Conservation (phyloP, 2,888 invertebrate species). For the Embidobia sp. region DNA sequence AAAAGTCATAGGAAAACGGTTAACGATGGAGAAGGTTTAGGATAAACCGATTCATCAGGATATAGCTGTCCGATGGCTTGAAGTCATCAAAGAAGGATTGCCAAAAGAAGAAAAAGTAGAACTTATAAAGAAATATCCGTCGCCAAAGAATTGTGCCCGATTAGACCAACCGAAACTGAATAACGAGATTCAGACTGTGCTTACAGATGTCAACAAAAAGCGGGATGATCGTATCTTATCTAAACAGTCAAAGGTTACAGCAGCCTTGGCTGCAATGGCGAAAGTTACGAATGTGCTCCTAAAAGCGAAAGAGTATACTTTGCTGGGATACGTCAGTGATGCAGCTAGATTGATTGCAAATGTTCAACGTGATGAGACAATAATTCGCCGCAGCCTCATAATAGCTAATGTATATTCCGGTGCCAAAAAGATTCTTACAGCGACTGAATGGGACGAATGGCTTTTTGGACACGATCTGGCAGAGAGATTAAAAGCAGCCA, state of each 20-base stretch:
- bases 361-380: slow-evolving; percentile 21
- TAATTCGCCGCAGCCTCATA: slow-evolving; percentile 15
- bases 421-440: slow-evolving; percentile 3
- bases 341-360: slow-evolving; percentile 7
- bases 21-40: slow-evolving; percentile 2
- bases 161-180: slow-evolving; percentile 24
- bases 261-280: not conserved
- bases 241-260: slow-evolving; percentile 49
- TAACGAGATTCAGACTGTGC: not conserved
- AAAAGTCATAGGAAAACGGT: slow-evolving; percentile 3
- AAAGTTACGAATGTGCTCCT: too few relatives aligned
- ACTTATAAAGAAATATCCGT: slow-evolving; percentile 29
- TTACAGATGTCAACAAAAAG: slow-evolving; percentile 2
- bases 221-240: slow-evolving; percentile 40
- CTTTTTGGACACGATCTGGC: slow-evolving; percentile 16
- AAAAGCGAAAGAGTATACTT: not conserved
- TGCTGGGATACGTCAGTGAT: slow-evolving; percentile 11
- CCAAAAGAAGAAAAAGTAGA: slow-evolving; percentile 21
- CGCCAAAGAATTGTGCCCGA: slow-evolving; percentile 14
- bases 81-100: slow-evolving; percentile 18
- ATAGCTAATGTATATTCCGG: slow-evolving; percentile 14
- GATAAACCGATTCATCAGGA: slow-evolving; percentile 9
- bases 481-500: slow-evolving; percentile 14
- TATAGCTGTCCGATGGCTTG: slow-evolving; percentile 10
- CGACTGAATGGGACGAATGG: not conserved